These are phyloP conservation scores for Tryphoninae sp. DNA, from an alignment of 2,888 invertebrate genomes.

Conservation along the genomic window DNA sequence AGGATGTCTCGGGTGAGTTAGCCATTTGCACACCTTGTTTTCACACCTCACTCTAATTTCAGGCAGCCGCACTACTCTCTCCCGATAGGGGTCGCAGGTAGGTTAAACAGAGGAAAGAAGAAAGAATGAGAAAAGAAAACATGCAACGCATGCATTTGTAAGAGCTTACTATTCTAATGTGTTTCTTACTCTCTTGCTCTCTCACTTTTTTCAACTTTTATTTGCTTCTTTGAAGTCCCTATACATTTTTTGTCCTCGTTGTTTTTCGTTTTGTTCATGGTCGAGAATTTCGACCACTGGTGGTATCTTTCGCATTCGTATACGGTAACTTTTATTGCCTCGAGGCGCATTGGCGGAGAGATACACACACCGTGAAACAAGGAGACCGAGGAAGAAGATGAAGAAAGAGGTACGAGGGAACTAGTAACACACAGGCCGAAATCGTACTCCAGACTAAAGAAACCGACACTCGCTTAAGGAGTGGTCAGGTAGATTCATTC, in stretches of 20 bases:
- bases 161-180: not conserved
- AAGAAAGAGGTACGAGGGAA: constrained; percentile 32
- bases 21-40: constrained; percentile 55
- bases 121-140: not conserved
- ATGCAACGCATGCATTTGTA: constrained; percentile 13
- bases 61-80: constrained; percentile 19
- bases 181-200: constrained; percentile 28
- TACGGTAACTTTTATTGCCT: constrained; percentile 64
- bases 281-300: constrained; percentile 48
- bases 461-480: constrained; percentile 64
- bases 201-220: constrained; percentile 43
- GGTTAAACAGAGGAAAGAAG: constrained; percentile 34
- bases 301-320: constrained; percentile 48
- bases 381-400: constrained; percentile 44
- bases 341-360: constrained; percentile 35
- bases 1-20: constrained; percentile 42
- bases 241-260: constrained; percentile 20
- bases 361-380: constrained; percentile 21
- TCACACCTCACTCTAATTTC: constrained; percentile 57
- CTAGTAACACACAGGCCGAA: constrained; percentile 61
- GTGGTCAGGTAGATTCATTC: constrained; percentile 75
- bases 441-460: constrained; percentile 65
- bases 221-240: constrained; percentile 41
- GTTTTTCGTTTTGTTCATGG: constrained; percentile 57
- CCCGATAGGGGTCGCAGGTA: constrained; percentile 24